Evolutionary conservation across 1,140 invertebrate genomes (phyloP).

Genomic region (Hypsibius dujardini): DNA sequence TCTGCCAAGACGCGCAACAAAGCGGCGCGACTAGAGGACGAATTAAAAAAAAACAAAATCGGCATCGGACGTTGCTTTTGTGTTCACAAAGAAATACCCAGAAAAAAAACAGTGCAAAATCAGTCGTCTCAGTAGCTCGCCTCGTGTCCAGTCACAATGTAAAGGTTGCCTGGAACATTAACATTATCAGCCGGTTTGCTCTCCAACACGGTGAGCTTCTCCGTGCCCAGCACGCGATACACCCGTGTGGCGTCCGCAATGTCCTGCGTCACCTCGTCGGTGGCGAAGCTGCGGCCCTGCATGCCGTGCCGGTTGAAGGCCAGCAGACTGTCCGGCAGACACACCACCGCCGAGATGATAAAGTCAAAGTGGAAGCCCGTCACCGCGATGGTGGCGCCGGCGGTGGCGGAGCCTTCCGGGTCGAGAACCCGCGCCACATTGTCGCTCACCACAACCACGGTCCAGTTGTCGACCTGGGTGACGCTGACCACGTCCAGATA

Average conservation of each 20-base stretch:
- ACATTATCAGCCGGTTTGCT: conserved; percentile 59
- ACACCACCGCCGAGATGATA: conserved; percentile 48
- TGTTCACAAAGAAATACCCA: too few relatives aligned
- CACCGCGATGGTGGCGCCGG: conserved; percentile 54
- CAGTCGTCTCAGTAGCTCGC: conserved; percentile 36
- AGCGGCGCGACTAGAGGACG: too few relatives aligned
- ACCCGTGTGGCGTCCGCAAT: conserved; percentile 73
- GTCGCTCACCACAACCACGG: conserved; percentile 60
- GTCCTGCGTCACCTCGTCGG: conserved; percentile 86
- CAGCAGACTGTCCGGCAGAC: conserved; percentile 80
- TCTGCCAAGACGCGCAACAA: too few relatives aligned
- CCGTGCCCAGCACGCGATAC: conserved; percentile 70
- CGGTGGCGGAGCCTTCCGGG: conserved; percentile 59
- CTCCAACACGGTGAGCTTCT: conserved; percentile 76
- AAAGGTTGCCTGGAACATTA: conserved; percentile 74
- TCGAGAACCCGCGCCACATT: conserved; percentile 76
- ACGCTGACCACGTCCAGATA: conserved; percentile 76
- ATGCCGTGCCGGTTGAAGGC: conserved; percentile 94
- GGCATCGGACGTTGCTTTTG: too few relatives aligned
- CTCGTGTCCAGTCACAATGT: conserved; percentile 88
- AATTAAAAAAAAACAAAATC: too few relatives aligned
- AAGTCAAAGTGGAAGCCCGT: conserved; percentile 80
- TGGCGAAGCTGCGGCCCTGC: conserved; percentile 81
- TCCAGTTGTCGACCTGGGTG: conserved; percentile 81
- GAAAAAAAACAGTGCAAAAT: too few relatives aligned